Evolutionary conservation across 2,888 invertebrate species (phyloP), one percentile per base, ranked within the genome.

Genomic region (Rhogogaster chlorosoma): DNA sequence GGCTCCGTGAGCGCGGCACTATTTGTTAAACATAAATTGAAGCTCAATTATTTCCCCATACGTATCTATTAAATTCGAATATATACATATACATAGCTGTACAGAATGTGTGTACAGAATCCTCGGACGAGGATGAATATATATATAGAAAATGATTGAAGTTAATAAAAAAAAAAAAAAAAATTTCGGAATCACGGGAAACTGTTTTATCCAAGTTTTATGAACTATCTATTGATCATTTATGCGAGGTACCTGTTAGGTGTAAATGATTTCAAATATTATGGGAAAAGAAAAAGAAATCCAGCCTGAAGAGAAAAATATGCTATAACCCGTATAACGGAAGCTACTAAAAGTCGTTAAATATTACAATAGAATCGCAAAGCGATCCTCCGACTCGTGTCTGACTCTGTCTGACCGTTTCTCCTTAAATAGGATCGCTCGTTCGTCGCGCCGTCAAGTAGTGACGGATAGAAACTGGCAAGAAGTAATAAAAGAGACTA

Each of bases 291-390:
- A 26, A 26, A 29, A 61, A 61, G 5, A 26, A 10, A 26, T 12
- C 1, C 2, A 10, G 10, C 26, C 26, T 18, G 10, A 42, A 49
- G 18, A 6, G 7, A 53, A 53, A 7, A 67, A 67, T 67, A 32
- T 67, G 67, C 32, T 67, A 67, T 67, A 67, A 18, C 67, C 29
- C 26, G 67, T 32, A n/a, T 42, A 42, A 73, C 38, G 71, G 42
- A 73, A 73, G 71, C 42, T 73, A 36, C 42, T 42, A 53, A 77
- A 77, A 49, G 53, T 77, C 53, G 77, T 77, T 77, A 29, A 77
- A 53, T 53, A 53, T 77, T 77, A 53, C 29, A 77, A 53, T 38
- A 29, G 45, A 29, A 29, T 53, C 77, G 45, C 53, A 53, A 49
- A 77, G 53, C 7, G 29, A 53, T 9, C 32, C 18, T 53, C 0